Evolutionary conservation across 2,888 invertebrate genomes (phyloP), one percentile per base, ranked within the genome.

Genomic region (Orthosia gothica): DNA sequence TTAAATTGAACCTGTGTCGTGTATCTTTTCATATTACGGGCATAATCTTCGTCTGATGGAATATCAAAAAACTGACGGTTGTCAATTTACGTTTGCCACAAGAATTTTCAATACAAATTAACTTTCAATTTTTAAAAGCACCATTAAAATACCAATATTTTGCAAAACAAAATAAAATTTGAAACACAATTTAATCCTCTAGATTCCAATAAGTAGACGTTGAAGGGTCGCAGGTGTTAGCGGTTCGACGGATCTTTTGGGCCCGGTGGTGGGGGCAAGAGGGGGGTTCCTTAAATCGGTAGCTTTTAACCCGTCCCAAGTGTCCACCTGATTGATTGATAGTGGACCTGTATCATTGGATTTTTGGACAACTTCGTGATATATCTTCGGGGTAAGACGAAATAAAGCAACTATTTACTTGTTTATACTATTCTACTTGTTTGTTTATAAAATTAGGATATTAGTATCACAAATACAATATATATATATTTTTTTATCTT

Each of bases 301-400:
- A 84, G 88, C 89, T 90, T 88, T 91, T 91, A 91, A 89, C 92
- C 90, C 89, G 82, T 81, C 88, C 87, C 88, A 76, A 87, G 86
- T 83, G 88, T 86, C 88, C 82, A 80, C 78, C 86, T 89, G 94
- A 93, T 94, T 92, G 93, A 93, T 93, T 89, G 92, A 91, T 91
- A 88, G 89, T 85, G 81, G 79, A 80, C 82, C 78, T 66, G 66
- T 70, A 49, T 78, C 76, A 79, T 76, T 70, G 77, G 61, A 64
- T 73, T 79, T 88, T 79, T 69, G 66, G 49, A 32, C 15, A 68
- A 62, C 18, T 72, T 76, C 20, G 64, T 58, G 67, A 70, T 58
- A 62, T 83, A 66, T 63, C 26, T 49, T 69, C 26, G 20, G 16
- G 13, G 15, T 49, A n/a, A 12, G n/a, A n/a, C 5, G 16, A 59